Base-by-base conservation (phyloP, 2,113 vertebrate genomes). In the Ellobius talpinus region DNA sequence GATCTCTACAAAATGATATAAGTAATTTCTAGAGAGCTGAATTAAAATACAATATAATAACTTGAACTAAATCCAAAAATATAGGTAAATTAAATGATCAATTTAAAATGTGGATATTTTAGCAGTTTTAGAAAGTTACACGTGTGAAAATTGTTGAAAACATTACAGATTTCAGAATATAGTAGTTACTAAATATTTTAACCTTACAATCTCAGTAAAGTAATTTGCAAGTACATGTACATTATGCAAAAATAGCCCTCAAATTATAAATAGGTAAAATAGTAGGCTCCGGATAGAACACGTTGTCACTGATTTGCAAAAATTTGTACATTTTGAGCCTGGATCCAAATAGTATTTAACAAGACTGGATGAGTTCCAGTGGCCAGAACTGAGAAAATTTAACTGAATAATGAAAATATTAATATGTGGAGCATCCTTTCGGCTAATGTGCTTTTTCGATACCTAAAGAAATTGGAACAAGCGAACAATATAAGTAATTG, bases 391-490 rank as follows among this genome's bases (percentile, higher is more conserved):
- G 42, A 96, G 50, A n/a, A 87, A 73, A 82, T 61, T 74, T 58
- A 81, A 87, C 52, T 70, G 72, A 93, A 24, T 76, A 65, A 97
- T 93, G 84, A 66, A 77, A 82, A 90, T 97, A 70, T 94, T 95
- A 96, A 96, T 87, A 94, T 89, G 96, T 73, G 26, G 8, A 82
- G n/a, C 82, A 94, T 87, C 4, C 23, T 70, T 92, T 77, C 95
- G 42, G 17, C 87, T 95, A 95, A 96, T 96, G 85, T 91, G 87
- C 72, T 96, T 90, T 89, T 95, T 17, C 19, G 70, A 79, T 97
- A 85, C 72, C 84, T 94, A 95, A 96, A 70, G 39, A 55, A 92
- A 91, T 86, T 96, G 61, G 63, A 89, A 86, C 72, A 33, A 92
- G 47, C 82, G 50, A 95, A 95, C 24, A 87, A 90, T 74, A 17